Evolutionary conservation across 1,140 invertebrate genomes (phyloP).

Genomic region (Euschistus heros): DNA sequence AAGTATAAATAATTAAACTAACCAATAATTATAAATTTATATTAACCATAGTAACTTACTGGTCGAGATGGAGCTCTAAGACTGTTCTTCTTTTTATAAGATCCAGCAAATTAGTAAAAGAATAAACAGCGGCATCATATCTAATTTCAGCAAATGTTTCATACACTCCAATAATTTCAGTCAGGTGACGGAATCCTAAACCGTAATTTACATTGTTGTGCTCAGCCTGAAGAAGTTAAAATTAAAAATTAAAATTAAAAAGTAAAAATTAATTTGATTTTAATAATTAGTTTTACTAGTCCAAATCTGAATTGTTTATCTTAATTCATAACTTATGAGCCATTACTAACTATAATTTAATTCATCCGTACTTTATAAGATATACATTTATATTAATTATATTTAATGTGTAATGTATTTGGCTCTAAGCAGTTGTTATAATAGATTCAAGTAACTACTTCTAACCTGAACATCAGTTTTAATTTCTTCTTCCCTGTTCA

Average conservation of each 20-base stretch:
- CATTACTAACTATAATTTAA: no score
- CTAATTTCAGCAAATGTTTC: constrained; percentile 50
- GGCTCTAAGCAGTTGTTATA: background rate
- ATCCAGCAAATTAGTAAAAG: constrained; percentile 36
- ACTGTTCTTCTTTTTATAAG: constrained; percentile 35
- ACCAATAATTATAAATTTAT: no score
- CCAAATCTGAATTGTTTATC: no score
- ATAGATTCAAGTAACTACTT: background rate
- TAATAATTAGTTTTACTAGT: no score
- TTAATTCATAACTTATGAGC: no score
- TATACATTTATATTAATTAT: background rate
- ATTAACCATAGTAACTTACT: constrained; percentile 48
- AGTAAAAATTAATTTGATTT: no score
- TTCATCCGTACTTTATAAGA: background rate
- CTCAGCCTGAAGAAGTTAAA: constrained; percentile 48
- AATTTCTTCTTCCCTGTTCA: constrained; percentile 47
- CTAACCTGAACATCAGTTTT: constrained; percentile 45
- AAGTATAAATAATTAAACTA: no score
- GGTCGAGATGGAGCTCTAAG: constrained; percentile 59
- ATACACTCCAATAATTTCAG: constrained; percentile 42
- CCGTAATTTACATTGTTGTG: constrained; percentile 49
- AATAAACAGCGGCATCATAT: constrained; percentile 53
- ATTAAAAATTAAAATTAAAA: no score
- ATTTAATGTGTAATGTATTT: background rate
- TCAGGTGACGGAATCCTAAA: constrained; percentile 45